phyloP scores from a whole-genome alignment of 2,113 vertebrate genomes.

The Saguinus midas region DNA sequence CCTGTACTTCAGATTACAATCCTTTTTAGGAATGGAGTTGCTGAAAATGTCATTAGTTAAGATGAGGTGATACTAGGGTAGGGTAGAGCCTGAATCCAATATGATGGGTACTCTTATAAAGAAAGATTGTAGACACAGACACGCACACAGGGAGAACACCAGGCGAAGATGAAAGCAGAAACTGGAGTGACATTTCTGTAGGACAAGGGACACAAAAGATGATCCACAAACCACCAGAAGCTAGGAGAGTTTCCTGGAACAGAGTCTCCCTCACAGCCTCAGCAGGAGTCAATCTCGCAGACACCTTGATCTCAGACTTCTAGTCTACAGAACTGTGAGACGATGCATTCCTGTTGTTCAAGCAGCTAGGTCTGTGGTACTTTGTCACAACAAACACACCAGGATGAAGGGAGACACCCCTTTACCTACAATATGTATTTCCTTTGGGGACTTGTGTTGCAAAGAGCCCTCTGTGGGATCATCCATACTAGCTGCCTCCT shows the following conservation, averaged over 20 bases:
- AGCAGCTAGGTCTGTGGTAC: rapidly evolving
- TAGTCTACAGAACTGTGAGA: neutral
- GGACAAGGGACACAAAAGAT: neutral
- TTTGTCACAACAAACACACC: no score
- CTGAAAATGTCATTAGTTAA: neutral
- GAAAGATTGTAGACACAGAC: neutral
- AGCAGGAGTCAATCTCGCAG: rapidly evolving
- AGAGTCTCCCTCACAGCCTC: rapidly evolving
- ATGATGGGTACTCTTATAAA: neutral
- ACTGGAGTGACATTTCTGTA: rapidly evolving
- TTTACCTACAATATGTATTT: rapidly evolving
- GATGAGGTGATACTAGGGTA: no score
- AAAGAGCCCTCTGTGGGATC: neutral
- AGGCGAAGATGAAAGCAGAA: neutral
- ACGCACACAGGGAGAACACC: neutral
- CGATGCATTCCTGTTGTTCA: neutral
- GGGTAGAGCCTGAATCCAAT: no score
- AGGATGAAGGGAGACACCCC: rapidly evolving
- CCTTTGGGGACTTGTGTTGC: rapidly evolving
- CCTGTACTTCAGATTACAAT: neutral
- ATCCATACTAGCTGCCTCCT: neutral
- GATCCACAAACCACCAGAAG: neutral
- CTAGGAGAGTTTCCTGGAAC: rapidly evolving
- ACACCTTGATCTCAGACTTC: no score
- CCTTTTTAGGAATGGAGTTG: neutral